Evolutionary conservation across 2,797 vertebrate species (phyloP).

Genomic region (Pteropus rufus): DNA sequence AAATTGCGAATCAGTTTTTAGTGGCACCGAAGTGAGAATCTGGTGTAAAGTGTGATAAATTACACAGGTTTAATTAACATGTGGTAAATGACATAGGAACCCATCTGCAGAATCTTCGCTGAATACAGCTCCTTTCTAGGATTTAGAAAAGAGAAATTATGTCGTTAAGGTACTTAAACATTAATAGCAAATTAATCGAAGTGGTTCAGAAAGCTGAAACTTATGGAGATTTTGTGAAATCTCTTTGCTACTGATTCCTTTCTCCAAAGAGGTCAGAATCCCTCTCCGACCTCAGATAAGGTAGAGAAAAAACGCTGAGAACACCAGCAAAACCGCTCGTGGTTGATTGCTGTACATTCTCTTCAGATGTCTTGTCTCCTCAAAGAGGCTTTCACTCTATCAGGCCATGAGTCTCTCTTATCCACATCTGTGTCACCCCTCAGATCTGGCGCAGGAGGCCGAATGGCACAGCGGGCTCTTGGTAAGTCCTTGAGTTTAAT

Average conservation of each 20-base stretch:
- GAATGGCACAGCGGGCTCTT: fast-evolving
- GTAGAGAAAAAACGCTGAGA: neutral
- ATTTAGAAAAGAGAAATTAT: slow-evolving; percentile 9
- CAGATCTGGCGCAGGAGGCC: neutral
- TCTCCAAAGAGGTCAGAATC: neutral
- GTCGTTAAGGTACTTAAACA: neutral
- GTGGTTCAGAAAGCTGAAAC: neutral
- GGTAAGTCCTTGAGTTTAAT: neutral
- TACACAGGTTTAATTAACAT: slow-evolving; percentile 17
- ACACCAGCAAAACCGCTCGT: neutral
- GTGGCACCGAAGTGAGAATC: slow-evolving; percentile 33
- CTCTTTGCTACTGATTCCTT: neutral
- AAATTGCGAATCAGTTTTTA: slow-evolving; percentile 60
- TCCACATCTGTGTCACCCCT: neutral
- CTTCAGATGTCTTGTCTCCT: neutral
- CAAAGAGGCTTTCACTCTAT: neutral
- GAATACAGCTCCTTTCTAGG: slow-evolving; percentile 12
- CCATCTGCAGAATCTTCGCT: slow-evolving; percentile 10
- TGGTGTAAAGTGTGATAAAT: slow-evolving; percentile 37
- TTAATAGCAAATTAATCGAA: neutral
- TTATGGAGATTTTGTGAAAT: neutral
- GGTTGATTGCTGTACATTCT: neutral
- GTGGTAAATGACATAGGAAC: slow-evolving; percentile 3
- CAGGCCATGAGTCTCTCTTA: neutral
- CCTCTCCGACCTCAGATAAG: neutral